Conservation (phyloP, 35 echinoderm and acorn worm genomes). For the Holothuria glaberrima region DNA sequence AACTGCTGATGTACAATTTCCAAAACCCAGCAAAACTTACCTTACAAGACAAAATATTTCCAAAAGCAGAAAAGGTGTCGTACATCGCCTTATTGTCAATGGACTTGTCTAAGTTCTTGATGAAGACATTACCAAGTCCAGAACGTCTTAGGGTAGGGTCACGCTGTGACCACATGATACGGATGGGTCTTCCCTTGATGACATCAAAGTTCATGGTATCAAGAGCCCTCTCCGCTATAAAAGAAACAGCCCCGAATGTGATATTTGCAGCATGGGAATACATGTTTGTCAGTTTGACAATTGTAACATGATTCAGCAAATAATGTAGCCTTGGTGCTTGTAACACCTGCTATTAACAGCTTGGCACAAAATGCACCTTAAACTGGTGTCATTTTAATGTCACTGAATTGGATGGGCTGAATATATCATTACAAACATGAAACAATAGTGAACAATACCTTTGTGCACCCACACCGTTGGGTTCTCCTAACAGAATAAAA, state of each 20-base stretch:
- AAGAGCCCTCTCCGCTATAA: slow-evolving; percentile 70
- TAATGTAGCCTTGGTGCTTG: too few species aligned
- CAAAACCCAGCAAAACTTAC: neutral
- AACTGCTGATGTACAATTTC: neutral
- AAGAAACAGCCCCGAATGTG: neutral
- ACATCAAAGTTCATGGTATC: slow-evolving; percentile 83
- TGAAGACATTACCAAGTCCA: slow-evolving; percentile 78
- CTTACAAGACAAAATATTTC: slow-evolving; percentile 82
- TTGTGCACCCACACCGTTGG: too few species aligned
- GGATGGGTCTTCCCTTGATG: slow-evolving; percentile 68
- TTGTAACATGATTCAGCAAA: too few species aligned
- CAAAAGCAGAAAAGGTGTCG: slow-evolving; percentile 80
- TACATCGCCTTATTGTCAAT: slow-evolving; percentile 89
- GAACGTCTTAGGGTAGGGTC: slow-evolving; percentile 72
- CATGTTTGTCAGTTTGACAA: too few species aligned
- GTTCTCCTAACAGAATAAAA: too few species aligned
- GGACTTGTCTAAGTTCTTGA: slow-evolving; percentile 83
- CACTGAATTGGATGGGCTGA: too few species aligned
- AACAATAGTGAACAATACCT: too few species aligned
- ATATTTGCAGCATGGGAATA: neutral
- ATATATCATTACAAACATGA: too few species aligned
- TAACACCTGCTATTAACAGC: too few species aligned
- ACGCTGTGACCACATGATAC: slow-evolving; percentile 85
- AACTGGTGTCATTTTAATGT: too few species aligned
- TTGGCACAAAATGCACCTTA: too few species aligned